Percentiles rank a stretch among this genome's conserved stretches.
Evolutionary conservation across 2,113 vertebrate species (phyloP).

Genomic region (Trochalopteron elliotii): DNA sequence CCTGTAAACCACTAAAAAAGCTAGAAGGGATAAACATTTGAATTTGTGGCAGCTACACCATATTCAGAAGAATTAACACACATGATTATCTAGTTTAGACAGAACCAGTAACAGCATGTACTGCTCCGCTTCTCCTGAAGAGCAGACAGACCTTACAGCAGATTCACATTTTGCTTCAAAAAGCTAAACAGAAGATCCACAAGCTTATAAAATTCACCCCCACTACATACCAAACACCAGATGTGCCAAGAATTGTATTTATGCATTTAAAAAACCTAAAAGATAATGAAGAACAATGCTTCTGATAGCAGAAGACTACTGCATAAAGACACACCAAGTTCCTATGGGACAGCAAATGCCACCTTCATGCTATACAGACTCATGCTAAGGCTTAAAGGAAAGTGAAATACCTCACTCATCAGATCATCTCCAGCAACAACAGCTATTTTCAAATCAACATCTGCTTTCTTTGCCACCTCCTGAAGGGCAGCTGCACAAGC

Average conservation of each 20-base stretch:
- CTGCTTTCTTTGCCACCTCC: constrained; percentile 79
- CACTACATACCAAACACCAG: background rate
- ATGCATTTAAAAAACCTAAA: background rate
- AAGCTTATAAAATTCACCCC: background rate
- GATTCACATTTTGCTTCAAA: background rate
- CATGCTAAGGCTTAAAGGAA: background rate
- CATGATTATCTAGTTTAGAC: background rate
- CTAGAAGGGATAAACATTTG: background rate
- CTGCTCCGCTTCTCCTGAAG: background rate
- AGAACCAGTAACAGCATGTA: background rate
- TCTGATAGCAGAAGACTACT: background rate
- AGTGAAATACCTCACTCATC: constrained; percentile 76
- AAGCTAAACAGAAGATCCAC: background rate
- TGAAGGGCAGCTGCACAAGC: constrained; percentile 81
- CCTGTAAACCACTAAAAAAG: background rate
- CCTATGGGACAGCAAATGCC: background rate
- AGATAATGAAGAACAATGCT: background rate
- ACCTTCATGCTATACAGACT: background rate
- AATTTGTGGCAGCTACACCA: background rate
- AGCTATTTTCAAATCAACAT: constrained; percentile 83
- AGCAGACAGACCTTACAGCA: background rate
- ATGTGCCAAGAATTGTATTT: background rate
- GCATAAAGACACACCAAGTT: background rate
- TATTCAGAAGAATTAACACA: background rate
- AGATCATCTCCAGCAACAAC: constrained; percentile 88